Conservation (phyloP, 92 coral and sea anemone genomes). For the Isaurus tuberculatus region DNA sequence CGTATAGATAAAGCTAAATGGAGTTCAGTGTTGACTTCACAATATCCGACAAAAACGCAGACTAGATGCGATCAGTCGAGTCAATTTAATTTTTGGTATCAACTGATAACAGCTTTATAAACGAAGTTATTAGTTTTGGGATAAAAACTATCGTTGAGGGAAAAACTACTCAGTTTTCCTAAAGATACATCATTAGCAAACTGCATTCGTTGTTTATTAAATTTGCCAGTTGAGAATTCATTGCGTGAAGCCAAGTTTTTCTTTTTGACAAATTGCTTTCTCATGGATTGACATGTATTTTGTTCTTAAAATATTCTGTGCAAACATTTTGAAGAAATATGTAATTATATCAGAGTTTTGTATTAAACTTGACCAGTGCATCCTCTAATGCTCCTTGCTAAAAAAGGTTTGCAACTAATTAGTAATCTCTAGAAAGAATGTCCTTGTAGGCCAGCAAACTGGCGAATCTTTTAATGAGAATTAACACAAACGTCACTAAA, state of each 20-base stretch:
- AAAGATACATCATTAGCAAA: background rate
- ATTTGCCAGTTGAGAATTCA: background rate
- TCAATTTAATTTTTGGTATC: constrained; percentile 16
- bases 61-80: background rate
- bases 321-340: constrained; percentile 34
- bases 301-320: constrained; percentile 22
- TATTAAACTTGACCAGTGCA: background rate
- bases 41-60: too few relatives aligned
- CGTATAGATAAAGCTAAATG: constrained; percentile 28
- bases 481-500: constrained; percentile 34
- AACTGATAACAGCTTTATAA: constrained; percentile 19
- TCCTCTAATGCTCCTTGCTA: background rate
- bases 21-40: constrained; percentile 25
- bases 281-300: background rate
- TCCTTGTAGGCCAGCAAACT: background rate
- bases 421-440: background rate
- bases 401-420: background rate
- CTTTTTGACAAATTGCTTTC: background rate
- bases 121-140: constrained; percentile 5
- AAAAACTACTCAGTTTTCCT: background rate
- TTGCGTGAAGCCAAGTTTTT: constrained; percentile 1
- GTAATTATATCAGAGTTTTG: constrained; percentile 11
- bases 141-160: background rate
- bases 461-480: constrained; percentile 10
- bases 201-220: background rate